Conservation (phyloP, 2,113 vertebrate genomes). For the Charina bottae region DNA sequence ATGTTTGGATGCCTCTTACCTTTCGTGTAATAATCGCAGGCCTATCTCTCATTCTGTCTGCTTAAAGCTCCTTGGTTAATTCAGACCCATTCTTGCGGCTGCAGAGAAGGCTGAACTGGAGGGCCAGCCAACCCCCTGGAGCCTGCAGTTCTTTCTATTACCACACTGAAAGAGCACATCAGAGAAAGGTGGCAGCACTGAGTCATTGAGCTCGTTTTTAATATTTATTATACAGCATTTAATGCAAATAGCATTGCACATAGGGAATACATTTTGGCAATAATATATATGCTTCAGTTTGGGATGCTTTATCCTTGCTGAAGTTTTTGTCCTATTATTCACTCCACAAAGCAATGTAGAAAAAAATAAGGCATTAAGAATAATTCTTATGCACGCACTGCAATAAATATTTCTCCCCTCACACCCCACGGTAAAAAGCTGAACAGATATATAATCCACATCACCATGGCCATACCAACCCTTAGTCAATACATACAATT, state of each 20-base stretch:
- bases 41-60: constrained; percentile 53
- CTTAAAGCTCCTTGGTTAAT: constrained; percentile 17
- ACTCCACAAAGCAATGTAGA: not conserved
- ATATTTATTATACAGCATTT: constrained; percentile 5
- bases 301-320: not conserved
- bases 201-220: not conserved
- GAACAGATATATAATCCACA: not conserved
- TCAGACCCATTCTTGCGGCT: constrained; percentile 21
- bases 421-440: not conserved
- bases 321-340: constrained; percentile 2
- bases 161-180: not conserved
- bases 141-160: not conserved
- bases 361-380: not conserved
- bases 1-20: constrained; percentile 43
- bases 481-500: not conserved
- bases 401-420: not conserved
- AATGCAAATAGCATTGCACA: not conserved
- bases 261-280: not conserved
- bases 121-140: not conserved
- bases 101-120: not conserved
- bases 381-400: not conserved
- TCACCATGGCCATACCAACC: no score
- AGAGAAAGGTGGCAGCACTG: not conserved
- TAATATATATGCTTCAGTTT: not conserved
- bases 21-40: constrained; percentile 45